Evolutionary conservation across 2,113 vertebrate genomes (phyloP), one percentile per base, ranked within the genome.

Genomic region (Salvator merianae): DNA sequence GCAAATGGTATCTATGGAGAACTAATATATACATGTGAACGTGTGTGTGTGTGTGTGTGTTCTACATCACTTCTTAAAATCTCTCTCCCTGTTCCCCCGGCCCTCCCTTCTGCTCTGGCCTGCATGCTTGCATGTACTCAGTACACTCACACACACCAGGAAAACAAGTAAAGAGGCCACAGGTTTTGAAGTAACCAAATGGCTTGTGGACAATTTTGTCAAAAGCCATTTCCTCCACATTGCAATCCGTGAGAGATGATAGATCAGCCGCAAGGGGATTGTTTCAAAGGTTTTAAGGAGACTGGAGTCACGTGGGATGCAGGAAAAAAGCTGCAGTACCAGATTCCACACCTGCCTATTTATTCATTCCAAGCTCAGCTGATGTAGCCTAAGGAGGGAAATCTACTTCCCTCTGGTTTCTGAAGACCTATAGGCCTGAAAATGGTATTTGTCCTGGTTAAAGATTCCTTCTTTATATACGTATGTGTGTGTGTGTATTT

Each of bases 1-100:
- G 78, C 88, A 59, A 89, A 84, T 0, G 83, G 43, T 84, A 87
- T 83, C 47, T 77, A 55, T 87, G 81, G 63, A 40, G 14, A 40
- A 28, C 10, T 3, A 65, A 40, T 50, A 14, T 7, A 87, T 10
- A 72, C 28, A 28, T 78, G 47, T 3, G 66, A 7, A 9, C 10
- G 69, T 77, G 62, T 84, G 69, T 55, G 55, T 2, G 55, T 16
- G 55, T 1, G 55, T 16, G 87, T 79, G 66, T 10, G 32, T 7
- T 7, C 32, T 30, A 22, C 13, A 40, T 63, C 36, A n/a, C 28
- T 14, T 4, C 70, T 82, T n/a, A 63, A 63, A 62, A 9, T 59
- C 50, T 73, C 55, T 20, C 26, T 6, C 26, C 40, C 4, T 2
- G n/a, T 7, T 32, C n/a, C 3, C 47, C n/a, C 55, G 5, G 0